Base-by-base conservation (phyloP, 1,140 invertebrate species). In the Lucilia sericata region DNA sequence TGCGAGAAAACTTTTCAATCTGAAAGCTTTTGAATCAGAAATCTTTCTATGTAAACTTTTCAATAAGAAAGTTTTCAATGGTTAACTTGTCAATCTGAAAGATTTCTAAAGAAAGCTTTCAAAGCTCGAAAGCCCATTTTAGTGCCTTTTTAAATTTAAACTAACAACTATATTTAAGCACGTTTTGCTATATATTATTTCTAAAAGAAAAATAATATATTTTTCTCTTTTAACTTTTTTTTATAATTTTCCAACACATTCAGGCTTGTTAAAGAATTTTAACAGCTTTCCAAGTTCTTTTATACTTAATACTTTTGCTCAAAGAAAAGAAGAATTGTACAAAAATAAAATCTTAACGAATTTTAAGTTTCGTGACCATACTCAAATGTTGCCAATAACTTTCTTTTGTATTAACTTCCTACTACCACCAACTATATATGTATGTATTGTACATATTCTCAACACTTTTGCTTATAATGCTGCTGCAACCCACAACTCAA, bases 381-480 rank as follows among this genome's bases (percentile, higher is more conserved):
- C 76, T 80, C 25, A 80, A 80, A 80, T 80, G 36, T 80, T 80
- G 76, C 76, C 76, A 80, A 80, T 80, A 80, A 80, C 76, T 80
- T 80, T 49, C 76, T 80, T 80, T 80, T 21, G 10, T 80, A 51
- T 19, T 14, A 80, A 49, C 19, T 49, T 47, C 21, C 42, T 49
- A 25, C 76, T 19, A 21, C 76, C 19, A 51, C 0, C 14, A 14
- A 17, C 55, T 4, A 70, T 21, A 80, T 80, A 30, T 42, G 36
- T 13, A 36, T 78, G 8, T n/a, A 19, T 30, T 30, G 25, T 30
- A 30, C 25, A 30, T 30, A 30, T 30, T 30, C 25, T 30, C 25
- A 30, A 30, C 25, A 30, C 25, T 3, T 3, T 30, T 30, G 25
- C 25, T 30, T 30, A 30, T 3, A 3, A 2, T 47, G 36, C 75